These are phyloP conservation scores for Conops quadrifasciatus DNA, from an alignment of 2,888 invertebrate genomes.

Conservation along the genomic window DNA sequence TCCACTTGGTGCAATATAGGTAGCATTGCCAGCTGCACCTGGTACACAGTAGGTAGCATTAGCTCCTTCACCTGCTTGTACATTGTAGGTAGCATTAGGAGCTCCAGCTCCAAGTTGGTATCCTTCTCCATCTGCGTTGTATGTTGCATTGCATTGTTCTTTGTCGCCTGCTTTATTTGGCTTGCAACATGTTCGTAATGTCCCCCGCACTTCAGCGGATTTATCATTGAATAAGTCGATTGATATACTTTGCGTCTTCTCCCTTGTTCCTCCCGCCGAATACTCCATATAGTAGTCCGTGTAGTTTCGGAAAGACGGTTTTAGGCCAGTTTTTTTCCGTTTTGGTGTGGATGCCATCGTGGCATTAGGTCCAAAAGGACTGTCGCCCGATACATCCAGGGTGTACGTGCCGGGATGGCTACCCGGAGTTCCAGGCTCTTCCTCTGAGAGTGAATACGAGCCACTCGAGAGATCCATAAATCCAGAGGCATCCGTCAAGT, in stretches of 20 bases:
- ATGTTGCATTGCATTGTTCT: neutral
- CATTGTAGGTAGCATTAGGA: conserved; percentile 21
- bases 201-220: conserved; percentile 41
- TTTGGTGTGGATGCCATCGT: conserved; percentile 12
- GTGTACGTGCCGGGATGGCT: neutral
- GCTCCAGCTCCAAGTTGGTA: neutral
- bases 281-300: conserved; percentile 43
- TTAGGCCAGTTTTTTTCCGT: conserved; percentile 13
- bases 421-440: too few species aligned
- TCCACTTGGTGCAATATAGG: neutral
- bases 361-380: neutral
- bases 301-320: conserved; percentile 42
- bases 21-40: conserved; percentile 4
- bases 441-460: conserved; percentile 2
- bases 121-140: neutral
- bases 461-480: too few species aligned
- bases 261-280: conserved; percentile 35
- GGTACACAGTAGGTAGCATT: conserved; percentile 20
- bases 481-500: neutral
- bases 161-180: neutral
- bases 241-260: conserved; percentile 41
- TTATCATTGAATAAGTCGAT: conserved; percentile 38
- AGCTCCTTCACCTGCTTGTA: neutral
- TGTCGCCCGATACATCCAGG: neutral
- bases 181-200: conserved; percentile 37